These are phyloP conservation scores for Myrmecophaga tridactyla DNA, from an alignment of 2,113 vertebrate species.

Conservation along the genomic window DNA sequence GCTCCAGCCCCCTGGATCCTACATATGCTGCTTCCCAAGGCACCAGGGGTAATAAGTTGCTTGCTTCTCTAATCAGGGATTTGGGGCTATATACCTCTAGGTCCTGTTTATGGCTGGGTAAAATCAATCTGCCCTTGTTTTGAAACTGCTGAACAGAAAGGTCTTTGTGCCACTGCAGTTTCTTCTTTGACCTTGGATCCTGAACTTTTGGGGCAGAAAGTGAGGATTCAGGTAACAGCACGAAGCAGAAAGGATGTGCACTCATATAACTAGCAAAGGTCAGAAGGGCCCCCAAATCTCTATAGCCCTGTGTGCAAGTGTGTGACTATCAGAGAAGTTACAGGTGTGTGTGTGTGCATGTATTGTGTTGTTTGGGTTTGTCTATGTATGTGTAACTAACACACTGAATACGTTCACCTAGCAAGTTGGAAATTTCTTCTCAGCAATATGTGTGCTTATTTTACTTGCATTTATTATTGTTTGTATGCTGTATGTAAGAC, in stretches of 20 bases:
- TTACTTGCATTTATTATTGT: not conserved
- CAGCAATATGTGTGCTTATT: too few species aligned
- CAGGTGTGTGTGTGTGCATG: not conserved
- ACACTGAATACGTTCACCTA: not conserved
- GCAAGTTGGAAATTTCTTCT: not conserved
- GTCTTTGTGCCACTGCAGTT: not conserved
- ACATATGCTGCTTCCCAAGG: not conserved
- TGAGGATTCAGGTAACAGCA: not conserved
- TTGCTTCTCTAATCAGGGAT: not conserved
- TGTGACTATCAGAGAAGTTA: too few species aligned
- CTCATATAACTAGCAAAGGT: not conserved
- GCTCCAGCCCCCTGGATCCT: not conserved
- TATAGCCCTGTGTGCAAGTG: fast-evolving
- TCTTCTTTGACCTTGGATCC: not conserved
- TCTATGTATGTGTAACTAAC: not conserved
- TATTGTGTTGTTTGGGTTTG: not conserved
- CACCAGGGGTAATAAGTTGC: not conserved
- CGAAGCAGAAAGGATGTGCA: not conserved
- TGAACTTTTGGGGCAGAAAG: not conserved
- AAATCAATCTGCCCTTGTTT: not conserved
- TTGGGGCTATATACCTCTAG: not conserved
- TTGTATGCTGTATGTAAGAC: not conserved
- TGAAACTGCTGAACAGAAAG: not conserved
- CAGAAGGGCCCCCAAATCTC: not conserved
- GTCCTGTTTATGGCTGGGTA: not conserved